phyloP scores from a whole-genome alignment of 2,888 invertebrate species.

The Coenonympha glycerion region DNA sequence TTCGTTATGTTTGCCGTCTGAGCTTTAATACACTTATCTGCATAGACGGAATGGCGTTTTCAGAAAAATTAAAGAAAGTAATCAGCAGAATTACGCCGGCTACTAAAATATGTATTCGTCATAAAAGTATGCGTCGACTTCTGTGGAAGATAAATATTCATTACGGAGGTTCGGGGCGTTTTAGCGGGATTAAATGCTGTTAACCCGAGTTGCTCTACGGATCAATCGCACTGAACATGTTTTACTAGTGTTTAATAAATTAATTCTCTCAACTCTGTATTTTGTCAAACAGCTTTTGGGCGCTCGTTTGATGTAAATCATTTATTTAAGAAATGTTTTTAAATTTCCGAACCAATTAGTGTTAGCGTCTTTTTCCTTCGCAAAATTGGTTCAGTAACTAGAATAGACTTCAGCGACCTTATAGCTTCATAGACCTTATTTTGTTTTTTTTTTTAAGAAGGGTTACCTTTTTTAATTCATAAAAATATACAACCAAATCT shows the following conservation, averaged over 20 bases:
- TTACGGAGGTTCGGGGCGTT: slow-evolving; percentile 72
- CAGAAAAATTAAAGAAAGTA: slow-evolving; percentile 74
- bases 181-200: slow-evolving; percentile 73
- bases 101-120: slow-evolving; percentile 76
- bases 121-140: slow-evolving; percentile 72
- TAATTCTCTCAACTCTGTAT: not conserved
- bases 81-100: slow-evolving; percentile 71
- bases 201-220: slow-evolving; percentile 60
- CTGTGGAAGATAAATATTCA: slow-evolving; percentile 73
- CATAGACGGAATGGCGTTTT: slow-evolving; percentile 45
- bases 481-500: too few relatives aligned
- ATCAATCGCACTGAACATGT: slow-evolving; percentile 49
- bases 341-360: too few relatives aligned
- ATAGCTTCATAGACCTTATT: too few relatives aligned
- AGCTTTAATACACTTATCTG: slow-evolving; percentile 63
- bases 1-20: slow-evolving; percentile 59
- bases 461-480: too few relatives aligned
- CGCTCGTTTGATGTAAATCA: too few relatives aligned
- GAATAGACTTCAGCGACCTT: too few relatives aligned
- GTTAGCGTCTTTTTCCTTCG: too few relatives aligned
- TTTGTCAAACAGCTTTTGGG: too few relatives aligned
- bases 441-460: too few relatives aligned
- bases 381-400: too few relatives aligned
- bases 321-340: too few relatives aligned
- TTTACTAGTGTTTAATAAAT: slow-evolving; percentile 10